phyloP scores from a whole-genome alignment of 2,797 vertebrate genomes.

The Remorina albescens region DNA sequence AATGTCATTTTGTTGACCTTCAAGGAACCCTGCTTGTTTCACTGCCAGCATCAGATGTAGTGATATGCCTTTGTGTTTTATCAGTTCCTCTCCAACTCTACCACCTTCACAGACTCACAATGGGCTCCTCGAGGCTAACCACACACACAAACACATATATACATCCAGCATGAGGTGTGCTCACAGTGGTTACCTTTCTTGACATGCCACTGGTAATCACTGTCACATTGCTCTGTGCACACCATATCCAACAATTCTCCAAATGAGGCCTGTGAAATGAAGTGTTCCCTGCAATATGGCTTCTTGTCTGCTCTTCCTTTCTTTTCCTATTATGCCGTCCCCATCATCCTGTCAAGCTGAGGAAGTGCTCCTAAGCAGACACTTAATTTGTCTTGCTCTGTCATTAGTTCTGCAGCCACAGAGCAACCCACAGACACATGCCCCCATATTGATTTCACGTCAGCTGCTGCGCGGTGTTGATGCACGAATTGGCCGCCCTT shows the following conservation, averaged over 20 bases:
- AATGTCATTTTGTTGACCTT: slow-evolving; percentile 71
- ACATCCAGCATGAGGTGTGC: slow-evolving; percentile 31
- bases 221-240: slow-evolving; percentile 53
- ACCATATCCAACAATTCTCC: slow-evolving; percentile 44
- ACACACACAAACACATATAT: slow-evolving; percentile 25
- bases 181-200: slow-evolving; percentile 61
- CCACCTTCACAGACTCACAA: slow-evolving; percentile 48
- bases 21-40: slow-evolving; percentile 75
- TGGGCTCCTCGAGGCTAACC: slow-evolving; percentile 41
- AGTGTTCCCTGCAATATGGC: slow-evolving; percentile 35
- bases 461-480: slow-evolving; percentile 61
- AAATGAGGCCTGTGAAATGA: slow-evolving; percentile 54
- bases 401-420: slow-evolving; percentile 74
- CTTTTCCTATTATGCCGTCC: slow-evolving; percentile 57
- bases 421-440: slow-evolving; percentile 68
- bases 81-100: slow-evolving; percentile 51
- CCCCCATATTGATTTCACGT: slow-evolving; percentile 76
- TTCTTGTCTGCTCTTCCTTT: slow-evolving; percentile 25
- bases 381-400: slow-evolving; percentile 83
- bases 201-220: slow-evolving; percentile 68
- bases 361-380: slow-evolving; percentile 70
- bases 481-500: slow-evolving; percentile 57
- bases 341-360: slow-evolving; percentile 67
- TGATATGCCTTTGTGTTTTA: slow-evolving; percentile 64
- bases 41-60: slow-evolving; percentile 56